These are phyloP conservation scores for Nycticorax nycticorax DNA, from an alignment of 2,113 vertebrate species.

Conservation along the genomic window DNA sequence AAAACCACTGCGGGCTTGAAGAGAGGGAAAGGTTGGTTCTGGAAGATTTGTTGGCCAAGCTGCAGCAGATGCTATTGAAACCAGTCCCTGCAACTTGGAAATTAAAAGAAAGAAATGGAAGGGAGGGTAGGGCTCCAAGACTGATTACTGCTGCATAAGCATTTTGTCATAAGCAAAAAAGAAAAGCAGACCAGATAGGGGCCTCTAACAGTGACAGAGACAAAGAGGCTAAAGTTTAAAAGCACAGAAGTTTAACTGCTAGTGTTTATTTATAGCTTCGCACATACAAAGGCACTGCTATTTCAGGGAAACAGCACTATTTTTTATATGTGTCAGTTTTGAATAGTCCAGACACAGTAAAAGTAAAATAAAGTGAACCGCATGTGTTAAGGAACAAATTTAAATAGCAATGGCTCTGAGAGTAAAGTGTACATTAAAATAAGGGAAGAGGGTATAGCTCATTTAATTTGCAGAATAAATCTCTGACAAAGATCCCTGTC, in stretches of 20 bases:
- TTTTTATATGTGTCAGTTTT: conserved; percentile 73
- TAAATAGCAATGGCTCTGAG: conserved; percentile 69
- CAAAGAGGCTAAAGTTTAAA: conserved; percentile 69
- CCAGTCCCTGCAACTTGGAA: neutral
- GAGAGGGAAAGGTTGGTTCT: neutral
- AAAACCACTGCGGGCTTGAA: neutral
- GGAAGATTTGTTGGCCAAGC: neutral
- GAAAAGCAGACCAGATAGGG: conserved; percentile 50
- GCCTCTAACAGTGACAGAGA: conserved; percentile 67
- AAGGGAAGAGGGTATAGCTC: conserved; percentile 43
- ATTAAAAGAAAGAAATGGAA: conserved; percentile 46
- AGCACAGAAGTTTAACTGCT: conserved; percentile 66
- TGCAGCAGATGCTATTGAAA: neutral
- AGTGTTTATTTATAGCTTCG: conserved; percentile 69
- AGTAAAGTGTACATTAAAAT: conserved; percentile 74
- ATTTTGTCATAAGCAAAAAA: conserved; percentile 63
- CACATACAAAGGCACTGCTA: conserved; percentile 65
- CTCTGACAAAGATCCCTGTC: conserved; percentile 40
- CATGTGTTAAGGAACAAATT: conserved; percentile 66
- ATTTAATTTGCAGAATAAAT: conserved; percentile 70
- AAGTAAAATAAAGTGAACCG: conserved; percentile 73
- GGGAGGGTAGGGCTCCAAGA: neutral
- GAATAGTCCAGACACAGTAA: conserved; percentile 63
- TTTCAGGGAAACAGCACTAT: conserved; percentile 60
- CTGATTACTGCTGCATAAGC: conserved; percentile 56